Conservation (phyloP, 53 echinoderm and acorn worm species). For the Zoroaster sp. region DNA sequence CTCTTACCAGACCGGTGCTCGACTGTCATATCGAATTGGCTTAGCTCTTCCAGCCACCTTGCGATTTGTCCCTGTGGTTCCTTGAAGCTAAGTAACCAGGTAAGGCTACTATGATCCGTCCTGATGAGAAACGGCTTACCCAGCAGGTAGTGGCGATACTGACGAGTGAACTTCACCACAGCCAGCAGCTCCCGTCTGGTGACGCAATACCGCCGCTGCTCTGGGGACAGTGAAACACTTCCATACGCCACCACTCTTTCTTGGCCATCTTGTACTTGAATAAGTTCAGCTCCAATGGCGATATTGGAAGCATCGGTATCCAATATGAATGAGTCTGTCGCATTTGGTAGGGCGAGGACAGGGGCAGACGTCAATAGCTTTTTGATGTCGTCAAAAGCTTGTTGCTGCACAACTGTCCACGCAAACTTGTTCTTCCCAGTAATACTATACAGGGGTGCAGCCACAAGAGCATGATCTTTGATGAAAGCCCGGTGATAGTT, state of each 20-base stretch:
- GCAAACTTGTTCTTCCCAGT: constrained; percentile 39
- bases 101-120: constrained; percentile 62
- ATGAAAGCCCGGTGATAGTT: constrained; percentile 63
- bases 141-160: constrained; percentile 66
- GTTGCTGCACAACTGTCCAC: constrained; percentile 37
- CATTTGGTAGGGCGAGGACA: constrained; percentile 51
- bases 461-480: too few relatives aligned
- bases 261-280: constrained; percentile 53
- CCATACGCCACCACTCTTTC: constrained; percentile 64
- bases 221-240: constrained; percentile 43
- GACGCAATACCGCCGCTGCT: constrained; percentile 60
- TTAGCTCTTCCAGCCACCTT: constrained; percentile 61
- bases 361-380: constrained; percentile 30
- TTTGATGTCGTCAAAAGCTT: constrained; percentile 47
- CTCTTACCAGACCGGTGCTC: constrained; percentile 56
- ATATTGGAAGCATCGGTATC: constrained; percentile 54
- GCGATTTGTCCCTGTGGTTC: constrained; percentile 60
- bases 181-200: constrained; percentile 60
- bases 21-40: constrained; percentile 51
- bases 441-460: constrained; percentile 30
- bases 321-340: constrained; percentile 43
- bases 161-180: constrained; percentile 35
- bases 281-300: constrained; percentile 59
- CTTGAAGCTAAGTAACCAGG: constrained; percentile 57
- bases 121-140: constrained; percentile 54